These are phyloP conservation scores for Thereva nobilitata DNA, from an alignment of 2,888 invertebrate species.

Conservation along the genomic window DNA sequence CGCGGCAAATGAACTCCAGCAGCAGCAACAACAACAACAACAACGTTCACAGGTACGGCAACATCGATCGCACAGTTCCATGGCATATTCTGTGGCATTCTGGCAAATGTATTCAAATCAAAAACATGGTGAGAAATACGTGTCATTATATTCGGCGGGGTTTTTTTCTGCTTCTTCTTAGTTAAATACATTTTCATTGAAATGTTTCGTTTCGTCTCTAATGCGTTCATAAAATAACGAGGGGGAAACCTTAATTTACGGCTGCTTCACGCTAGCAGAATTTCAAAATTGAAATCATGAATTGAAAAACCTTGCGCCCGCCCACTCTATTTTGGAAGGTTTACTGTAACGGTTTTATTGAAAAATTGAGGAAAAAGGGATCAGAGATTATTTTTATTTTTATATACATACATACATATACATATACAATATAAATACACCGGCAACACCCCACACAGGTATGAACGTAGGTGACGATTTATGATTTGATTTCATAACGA, in stretches of 20 bases:
- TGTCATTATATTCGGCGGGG: conserved; percentile 31
- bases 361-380: conserved; percentile 1
- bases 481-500: background rate
- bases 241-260: conserved; percentile 28
- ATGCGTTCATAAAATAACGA: conserved; percentile 26
- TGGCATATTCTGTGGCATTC: background rate
- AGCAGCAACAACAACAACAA: too few relatives aligned
- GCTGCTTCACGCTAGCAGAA: conserved; percentile 19
- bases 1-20: background rate
- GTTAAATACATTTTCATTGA: conserved; percentile 33
- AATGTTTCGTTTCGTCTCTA: conserved; percentile 24
- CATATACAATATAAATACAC: background rate
- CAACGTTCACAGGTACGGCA: background rate
- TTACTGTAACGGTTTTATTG: conserved; percentile 2
- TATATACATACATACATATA: background rate
- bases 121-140: conserved; percentile 30
- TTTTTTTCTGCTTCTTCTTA: background rate
- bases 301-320: conserved; percentile 12
- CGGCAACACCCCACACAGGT: background rate
- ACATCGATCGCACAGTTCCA: conserved; percentile 19
- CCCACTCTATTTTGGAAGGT: background rate
- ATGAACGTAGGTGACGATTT: background rate
- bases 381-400: background rate
- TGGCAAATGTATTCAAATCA: conserved; percentile 35
- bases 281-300: conserved; percentile 17